These are phyloP conservation scores for Aromia moschata DNA, from an alignment of 2,888 invertebrate genomes.

Conservation along the genomic window DNA sequence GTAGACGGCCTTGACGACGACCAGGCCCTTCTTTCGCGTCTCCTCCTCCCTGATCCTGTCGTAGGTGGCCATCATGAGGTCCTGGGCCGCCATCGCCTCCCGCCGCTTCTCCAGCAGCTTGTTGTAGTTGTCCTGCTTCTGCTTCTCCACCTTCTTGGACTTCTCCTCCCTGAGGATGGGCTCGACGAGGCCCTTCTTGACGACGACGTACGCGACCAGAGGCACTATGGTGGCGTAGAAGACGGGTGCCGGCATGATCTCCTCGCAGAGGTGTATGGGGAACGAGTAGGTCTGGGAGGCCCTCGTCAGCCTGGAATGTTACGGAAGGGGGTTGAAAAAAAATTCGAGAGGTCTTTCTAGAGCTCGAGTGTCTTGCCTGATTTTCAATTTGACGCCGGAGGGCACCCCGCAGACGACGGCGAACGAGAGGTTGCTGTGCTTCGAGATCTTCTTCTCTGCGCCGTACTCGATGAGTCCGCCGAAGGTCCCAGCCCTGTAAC, in stretches of 20 bases:
- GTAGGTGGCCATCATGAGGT: slow-evolving; percentile 92
- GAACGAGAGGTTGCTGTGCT: slow-evolving; percentile 87
- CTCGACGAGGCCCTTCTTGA: slow-evolving; percentile 87
- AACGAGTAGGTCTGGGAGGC: slow-evolving; percentile 89
- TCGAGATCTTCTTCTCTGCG: slow-evolving; percentile 90
- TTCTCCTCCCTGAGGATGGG: slow-evolving; percentile 83
- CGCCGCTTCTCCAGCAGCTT: slow-evolving; percentile 80
- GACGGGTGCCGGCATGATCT: slow-evolving; percentile 87
- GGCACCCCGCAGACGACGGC: slow-evolving; percentile 87
- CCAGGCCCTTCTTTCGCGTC: slow-evolving; percentile 81
- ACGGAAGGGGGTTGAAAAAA: background rate
- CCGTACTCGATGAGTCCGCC: slow-evolving; percentile 91
- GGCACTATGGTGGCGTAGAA: slow-evolving; percentile 95
- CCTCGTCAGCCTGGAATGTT: slow-evolving; percentile 75
- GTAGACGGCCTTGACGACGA: slow-evolving; percentile 86
- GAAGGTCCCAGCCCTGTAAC: slow-evolving; percentile 83
- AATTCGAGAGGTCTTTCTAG: slow-evolving; percentile 9
- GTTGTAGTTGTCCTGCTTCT: slow-evolving; percentile 81
- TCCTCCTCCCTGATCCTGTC: slow-evolving; percentile 84
- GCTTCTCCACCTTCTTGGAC: slow-evolving; percentile 81
- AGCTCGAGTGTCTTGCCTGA: slow-evolving; percentile 82
- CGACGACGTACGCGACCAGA: slow-evolving; percentile 78
- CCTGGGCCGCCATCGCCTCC: slow-evolving; percentile 87
- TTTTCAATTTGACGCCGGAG: slow-evolving; percentile 86
- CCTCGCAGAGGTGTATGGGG: slow-evolving; percentile 91